These are phyloP conservation scores for Ptychadena robeensis DNA, from an alignment of 2,797 vertebrate species.

Conservation along the genomic window DNA sequence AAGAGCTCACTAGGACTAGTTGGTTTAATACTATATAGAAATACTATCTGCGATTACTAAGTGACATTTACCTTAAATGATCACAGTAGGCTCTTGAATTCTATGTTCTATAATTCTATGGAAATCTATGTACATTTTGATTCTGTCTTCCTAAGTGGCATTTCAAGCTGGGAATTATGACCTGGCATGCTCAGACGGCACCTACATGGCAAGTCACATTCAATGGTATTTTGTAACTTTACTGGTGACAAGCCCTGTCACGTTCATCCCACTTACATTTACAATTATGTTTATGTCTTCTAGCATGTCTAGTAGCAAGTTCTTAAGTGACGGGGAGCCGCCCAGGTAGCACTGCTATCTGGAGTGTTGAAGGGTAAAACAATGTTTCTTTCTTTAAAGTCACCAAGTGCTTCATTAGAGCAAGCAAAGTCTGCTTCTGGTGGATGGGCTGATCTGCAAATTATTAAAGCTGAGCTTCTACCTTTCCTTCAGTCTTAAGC, in stretches of 20 bases:
- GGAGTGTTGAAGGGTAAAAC: neutral
- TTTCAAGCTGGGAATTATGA: conserved; percentile 42
- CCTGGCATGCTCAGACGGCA: conserved; percentile 53
- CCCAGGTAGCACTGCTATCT: conserved; percentile 43
- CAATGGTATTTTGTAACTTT: conserved; percentile 53
- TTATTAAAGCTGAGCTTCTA: neutral
- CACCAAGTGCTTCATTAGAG: neutral
- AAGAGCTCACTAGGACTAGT: no score
- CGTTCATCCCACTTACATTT: conserved; percentile 36
- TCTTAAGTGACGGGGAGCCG: conserved; percentile 30
- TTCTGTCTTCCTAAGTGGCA: conserved; percentile 45
- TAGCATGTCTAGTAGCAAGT: conserved; percentile 41
- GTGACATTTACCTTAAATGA: neutral
- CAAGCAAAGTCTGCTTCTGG: neutral
- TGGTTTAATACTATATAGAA: no score
- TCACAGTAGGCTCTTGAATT: neutral
- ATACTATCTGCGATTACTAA: no score
- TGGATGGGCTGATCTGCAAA: neutral
- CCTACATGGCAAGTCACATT: conserved; percentile 56
- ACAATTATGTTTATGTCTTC: conserved; percentile 57
- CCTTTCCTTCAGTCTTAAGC: no score
- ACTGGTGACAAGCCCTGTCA: conserved; percentile 56
- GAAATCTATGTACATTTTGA: neutral
- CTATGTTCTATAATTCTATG: no score
- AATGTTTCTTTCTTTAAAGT: conserved; percentile 31